A percentile compares a stretch with the other conserved stretches of the same genome.
phyloP scores from a whole-genome alignment of 2,113 vertebrate genomes.

The Cygnus atratus region DNA sequence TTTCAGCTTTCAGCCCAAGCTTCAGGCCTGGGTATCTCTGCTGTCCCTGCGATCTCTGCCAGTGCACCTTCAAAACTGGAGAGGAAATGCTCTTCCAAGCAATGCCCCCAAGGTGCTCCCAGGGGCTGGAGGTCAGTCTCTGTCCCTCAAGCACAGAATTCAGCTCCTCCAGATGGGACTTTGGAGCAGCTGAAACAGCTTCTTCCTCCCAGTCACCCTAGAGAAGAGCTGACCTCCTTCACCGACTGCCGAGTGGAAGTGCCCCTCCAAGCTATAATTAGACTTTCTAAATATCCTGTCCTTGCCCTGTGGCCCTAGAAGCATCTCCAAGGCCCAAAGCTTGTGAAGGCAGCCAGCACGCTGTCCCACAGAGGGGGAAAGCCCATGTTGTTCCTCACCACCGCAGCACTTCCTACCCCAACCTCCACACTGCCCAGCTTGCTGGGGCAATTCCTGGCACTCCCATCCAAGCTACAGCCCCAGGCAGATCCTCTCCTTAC shows the following conservation, averaged over 20 bases:
- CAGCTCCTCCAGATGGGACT: neutral
- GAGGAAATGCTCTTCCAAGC: neutral
- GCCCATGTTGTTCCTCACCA: neutral
- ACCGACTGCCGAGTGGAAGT: neutral
- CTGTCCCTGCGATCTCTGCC: neutral
- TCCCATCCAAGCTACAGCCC: neutral
- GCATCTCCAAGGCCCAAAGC: neutral
- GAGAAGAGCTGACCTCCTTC: neutral
- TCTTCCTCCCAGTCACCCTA: neutral
- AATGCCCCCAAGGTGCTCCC: neutral
- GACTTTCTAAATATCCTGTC: neutral
- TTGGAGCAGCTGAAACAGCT: neutral
- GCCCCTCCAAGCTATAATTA: neutral
- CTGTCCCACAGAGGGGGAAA: neutral
- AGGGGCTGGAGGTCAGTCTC: accelerated
- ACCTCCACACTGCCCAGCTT: neutral
- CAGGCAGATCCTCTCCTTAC: slow-evolving; percentile 3
- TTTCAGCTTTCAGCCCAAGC: accelerated
- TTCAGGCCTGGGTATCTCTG: neutral
- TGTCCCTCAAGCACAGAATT: neutral
- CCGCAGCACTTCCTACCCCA: accelerated
- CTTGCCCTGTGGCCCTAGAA: neutral
- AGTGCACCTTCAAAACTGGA: neutral
- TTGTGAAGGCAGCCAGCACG: neutral
- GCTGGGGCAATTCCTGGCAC: neutral